Base-by-base conservation (phyloP, 2,888 invertebrate species). In the Watsonalla binaria region DNA sequence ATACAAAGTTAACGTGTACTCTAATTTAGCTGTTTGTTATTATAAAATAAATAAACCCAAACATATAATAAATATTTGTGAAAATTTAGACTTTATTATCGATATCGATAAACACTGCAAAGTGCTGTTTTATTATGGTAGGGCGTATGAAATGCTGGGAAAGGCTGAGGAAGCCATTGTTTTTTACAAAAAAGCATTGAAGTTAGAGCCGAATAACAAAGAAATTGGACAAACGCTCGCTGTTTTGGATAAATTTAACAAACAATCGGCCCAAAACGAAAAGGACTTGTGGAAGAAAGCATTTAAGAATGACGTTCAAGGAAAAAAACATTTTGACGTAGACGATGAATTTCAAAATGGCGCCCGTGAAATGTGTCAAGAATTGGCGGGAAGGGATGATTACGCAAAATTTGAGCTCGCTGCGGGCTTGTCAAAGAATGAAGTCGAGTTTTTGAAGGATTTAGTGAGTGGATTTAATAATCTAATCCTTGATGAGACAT, bases 1-100 rank as follows among this genome's bases (percentile, higher is more conserved):
- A 6, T 54, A 84, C 0, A 82, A 78, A 70, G 61, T 84, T 0
- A 80, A 72, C 11, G 74, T 78, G 0, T 86, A 78, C n/a, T 60
- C 81, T 0, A 90, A 90, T 46, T 56, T 89, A 53, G 84, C 85
- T 0, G 76, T 90, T 0, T 90, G 90, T 56, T 90, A 88, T 45
- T 76, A 74, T 37, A 90, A 84, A 59, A 49, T 83, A 8, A 67
- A 81, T 5, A 87, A 84, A 61, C 88, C 89, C 0, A 84, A 83
- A 54, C 76, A 85, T 46, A 63, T 85, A 0, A 59, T 90, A 5
- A 74, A 76, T 2, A 86, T 86, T 80, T 78, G 83, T n/a, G 78
- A 87, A 15, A 77, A 74, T 46, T 58, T 90, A 0, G 86, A 86
- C 9, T 73, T 63, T 2, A 61, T 82, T 0, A 77, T 77, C 0